These are phyloP conservation scores for Zaprionus bogoriensis DNA, from an alignment of 2,888 invertebrate species.

Conservation along the genomic window DNA sequence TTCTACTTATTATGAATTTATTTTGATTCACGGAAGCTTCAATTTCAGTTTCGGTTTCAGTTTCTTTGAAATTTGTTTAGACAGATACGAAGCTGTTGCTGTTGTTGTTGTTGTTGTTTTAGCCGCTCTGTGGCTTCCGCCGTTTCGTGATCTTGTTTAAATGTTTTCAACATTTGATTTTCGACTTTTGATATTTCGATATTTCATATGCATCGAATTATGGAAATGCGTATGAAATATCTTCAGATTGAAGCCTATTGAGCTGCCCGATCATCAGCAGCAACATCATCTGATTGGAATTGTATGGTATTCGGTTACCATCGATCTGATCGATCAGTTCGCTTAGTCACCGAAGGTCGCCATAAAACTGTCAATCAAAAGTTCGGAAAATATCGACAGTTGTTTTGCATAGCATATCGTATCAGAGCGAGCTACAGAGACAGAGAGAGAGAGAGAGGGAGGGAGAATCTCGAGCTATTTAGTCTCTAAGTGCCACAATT, in stretches of 20 bases:
- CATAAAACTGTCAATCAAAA: conserved; percentile 52
- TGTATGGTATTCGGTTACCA: background rate
- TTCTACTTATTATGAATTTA: conserved; percentile 29
- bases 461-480: background rate
- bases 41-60: conserved; percentile 41
- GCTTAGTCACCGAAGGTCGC: conserved; percentile 61
- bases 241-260: conserved; percentile 36
- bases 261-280: background rate
- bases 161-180: conserved; percentile 32
- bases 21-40: conserved; percentile 60
- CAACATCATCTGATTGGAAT: conserved; percentile 29
- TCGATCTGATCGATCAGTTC: conserved; percentile 4
- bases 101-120: conserved; percentile 16
- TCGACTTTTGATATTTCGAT: conserved; percentile 30
- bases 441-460: background rate
- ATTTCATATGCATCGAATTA: conserved; percentile 57
- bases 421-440: too few relatives aligned
- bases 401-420: background rate
- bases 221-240: conserved; percentile 50
- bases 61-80: conserved; percentile 22
- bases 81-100: conserved; percentile 2
- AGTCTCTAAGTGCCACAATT: background rate
- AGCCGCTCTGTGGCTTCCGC: conserved; percentile 56
- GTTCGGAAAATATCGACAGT: background rate
- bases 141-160: conserved; percentile 68